These are phyloP conservation scores for Melitaea cinxia DNA, from an alignment of 1,140 invertebrate species.

Conservation along the genomic window DNA sequence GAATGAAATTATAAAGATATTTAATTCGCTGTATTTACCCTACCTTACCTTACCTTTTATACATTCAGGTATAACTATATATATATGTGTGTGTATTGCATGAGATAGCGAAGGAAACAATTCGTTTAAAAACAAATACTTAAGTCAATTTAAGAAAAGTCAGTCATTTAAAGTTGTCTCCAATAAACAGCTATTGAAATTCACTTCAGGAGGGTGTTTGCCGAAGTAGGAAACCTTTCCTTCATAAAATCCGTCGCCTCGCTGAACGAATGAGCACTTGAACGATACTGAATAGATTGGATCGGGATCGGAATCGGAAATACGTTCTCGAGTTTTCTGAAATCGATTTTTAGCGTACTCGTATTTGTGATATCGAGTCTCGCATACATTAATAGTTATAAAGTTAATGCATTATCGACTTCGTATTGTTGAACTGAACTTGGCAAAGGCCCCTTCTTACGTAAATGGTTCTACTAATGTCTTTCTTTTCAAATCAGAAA, in stretches of 20 bases:
- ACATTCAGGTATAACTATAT: not conserved
- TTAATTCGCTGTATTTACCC: too few species aligned
- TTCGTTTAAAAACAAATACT: not conserved
- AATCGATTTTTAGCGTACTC: slow-evolving; percentile 10
- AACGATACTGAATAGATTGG: slow-evolving; percentile 27
- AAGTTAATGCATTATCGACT: too few species aligned
- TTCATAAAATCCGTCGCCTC: slow-evolving; percentile 21
- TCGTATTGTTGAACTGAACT: too few species aligned
- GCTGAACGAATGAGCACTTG: slow-evolving; percentile 22
- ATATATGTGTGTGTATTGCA: too few species aligned
- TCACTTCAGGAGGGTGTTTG: slow-evolving; percentile 3
- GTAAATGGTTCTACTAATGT: too few species aligned
- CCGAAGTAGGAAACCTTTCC: slow-evolving; percentile 20
- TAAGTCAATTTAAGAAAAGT: not conserved
- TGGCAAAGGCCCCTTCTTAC: too few species aligned
- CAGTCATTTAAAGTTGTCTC: slow-evolving; percentile 3
- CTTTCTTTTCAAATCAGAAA: too few species aligned
- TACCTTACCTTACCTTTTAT: too few species aligned
- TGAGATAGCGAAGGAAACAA: too few species aligned
- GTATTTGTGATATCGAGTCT: slow-evolving; percentile 1
- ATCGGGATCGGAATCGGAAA: slow-evolving; percentile 38
- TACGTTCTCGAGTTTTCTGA: slow-evolving; percentile 33
- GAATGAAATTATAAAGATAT: too few species aligned
- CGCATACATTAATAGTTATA: not conserved
- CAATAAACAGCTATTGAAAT: slow-evolving; percentile 4